Evolutionary conservation across 1,140 invertebrate genomes (phyloP), one percentile per base, ranked within the genome.

Genomic region (Drosophila funebris): DNA sequence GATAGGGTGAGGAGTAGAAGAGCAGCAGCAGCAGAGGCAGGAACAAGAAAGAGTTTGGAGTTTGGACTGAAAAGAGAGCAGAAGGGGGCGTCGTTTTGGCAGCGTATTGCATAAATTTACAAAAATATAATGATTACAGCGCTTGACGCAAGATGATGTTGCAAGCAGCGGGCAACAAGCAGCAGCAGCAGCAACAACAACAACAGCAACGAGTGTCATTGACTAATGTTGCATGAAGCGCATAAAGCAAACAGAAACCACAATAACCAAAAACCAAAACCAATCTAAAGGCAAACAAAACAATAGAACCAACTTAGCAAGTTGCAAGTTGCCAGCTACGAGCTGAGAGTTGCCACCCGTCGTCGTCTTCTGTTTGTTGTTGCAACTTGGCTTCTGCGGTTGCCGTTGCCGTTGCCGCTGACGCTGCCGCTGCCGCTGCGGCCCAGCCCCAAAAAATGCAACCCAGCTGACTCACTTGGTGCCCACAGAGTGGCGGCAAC

Each of bases 191-290:
- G 20, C 43, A 20, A 27, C 69, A 52, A 18, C 64, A 70, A 63
- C 50, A 57, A 48, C 73, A 50, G 31, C n/a, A 56, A 39, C 64
- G 66, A 82, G 74, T 82, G 79, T 82, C 79, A 83, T 82, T 82
- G 79, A 82, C 79, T 82, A 83, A 83, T 83, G 79, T 83, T 75
- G 79, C 79, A 83, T 83, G 79, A 82, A 82, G 79, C 79, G 79
- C 74, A 82, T 71, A 83, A 83, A 78, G 79, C 79, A 74, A 46
- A 29, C 48, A 41, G 53, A 48, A 82, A 81, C 78, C 78, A 70
- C 78, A 81, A 82, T 77, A 81, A 73, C 73, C 78, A 63, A 73
- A 74, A 76, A 14, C 36, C 7, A 52, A 75, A 75, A 56, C 48
- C 54, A 73, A 81, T 67, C 62, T 67, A 73, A 67, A 73, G 63